A percentile compares a stretch with the other conserved stretches of the same genome.
These are phyloP conservation scores for Lacerta bilineata DNA, from an alignment of 2,797 vertebrate species.

Conservation along the genomic window DNA sequence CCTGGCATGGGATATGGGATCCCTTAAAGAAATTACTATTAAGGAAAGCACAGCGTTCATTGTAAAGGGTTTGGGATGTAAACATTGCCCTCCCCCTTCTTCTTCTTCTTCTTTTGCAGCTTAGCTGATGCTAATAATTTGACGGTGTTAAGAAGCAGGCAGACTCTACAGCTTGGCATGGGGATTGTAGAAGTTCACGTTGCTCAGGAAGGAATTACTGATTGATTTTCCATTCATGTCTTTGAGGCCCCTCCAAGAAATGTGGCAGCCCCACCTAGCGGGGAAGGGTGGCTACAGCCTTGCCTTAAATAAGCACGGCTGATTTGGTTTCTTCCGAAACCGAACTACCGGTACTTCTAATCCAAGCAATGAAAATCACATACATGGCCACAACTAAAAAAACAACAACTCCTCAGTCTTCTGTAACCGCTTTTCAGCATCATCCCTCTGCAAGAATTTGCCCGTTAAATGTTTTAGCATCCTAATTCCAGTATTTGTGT, in stretches of 20 bases:
- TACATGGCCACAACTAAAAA: neutral
- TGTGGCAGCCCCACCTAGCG: neutral
- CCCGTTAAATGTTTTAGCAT: neutral
- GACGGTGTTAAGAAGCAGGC: neutral
- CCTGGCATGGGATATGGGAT: neutral
- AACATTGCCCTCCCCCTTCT: neutral
- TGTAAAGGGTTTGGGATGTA: neutral
- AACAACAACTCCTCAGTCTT: neutral
- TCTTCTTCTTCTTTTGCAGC: neutral
- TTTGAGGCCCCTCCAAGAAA: slow-evolving; percentile 11
- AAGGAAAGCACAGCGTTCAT: neutral
- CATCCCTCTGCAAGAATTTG: neutral
- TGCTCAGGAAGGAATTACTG: neutral
- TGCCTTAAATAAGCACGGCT: neutral
- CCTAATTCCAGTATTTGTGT: neutral
- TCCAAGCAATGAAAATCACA: neutral
- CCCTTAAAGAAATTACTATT: neutral
- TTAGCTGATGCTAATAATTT: neutral
- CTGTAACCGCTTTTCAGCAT: neutral
- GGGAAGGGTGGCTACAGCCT: neutral
- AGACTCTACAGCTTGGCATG: neutral
- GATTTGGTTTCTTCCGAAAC: neutral
- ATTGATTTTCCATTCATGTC: neutral
- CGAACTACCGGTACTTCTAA: neutral
- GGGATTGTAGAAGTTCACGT: neutral